Evolutionary conservation across 1,140 invertebrate genomes (phyloP).

Genomic region (Papilio polyxenes): DNA sequence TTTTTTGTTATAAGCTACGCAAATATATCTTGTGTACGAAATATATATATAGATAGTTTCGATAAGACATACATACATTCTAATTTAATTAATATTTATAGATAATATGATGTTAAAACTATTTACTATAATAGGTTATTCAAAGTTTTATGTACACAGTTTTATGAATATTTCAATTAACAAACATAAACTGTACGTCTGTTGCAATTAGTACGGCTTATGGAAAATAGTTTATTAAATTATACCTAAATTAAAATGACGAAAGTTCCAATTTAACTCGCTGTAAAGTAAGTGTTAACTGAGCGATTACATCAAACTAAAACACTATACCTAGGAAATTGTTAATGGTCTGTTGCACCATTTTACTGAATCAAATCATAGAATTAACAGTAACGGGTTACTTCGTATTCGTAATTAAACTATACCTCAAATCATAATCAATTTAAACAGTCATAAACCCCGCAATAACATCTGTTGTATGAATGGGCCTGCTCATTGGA

Average conservation of each 20-base stretch:
- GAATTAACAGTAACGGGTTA: not conserved
- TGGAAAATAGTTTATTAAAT: constrained; percentile 2
- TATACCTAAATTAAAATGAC: constrained; percentile 9
- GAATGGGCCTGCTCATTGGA: too few species aligned
- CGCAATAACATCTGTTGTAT: too few species aligned
- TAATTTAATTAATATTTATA: too few species aligned
- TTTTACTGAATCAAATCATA: not conserved
- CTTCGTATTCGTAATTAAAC: not conserved
- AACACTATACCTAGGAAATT: constrained; percentile 30
- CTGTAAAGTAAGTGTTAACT: constrained; percentile 15
- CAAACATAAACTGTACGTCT: not conserved
- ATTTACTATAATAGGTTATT: not conserved
- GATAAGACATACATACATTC: too few species aligned
- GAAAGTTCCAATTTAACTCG: constrained; percentile 22
- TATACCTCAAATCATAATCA: not conserved
- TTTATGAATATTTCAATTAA: not conserved
- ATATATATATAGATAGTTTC: too few species aligned
- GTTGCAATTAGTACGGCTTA: constrained; percentile 11
- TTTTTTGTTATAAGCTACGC: too few species aligned
- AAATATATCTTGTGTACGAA: too few species aligned
- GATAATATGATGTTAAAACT: not conserved
- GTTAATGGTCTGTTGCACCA: constrained; percentile 2
- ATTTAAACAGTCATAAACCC: not conserved
- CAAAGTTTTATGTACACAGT: not conserved
- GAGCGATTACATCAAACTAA: constrained; percentile 8